Evolutionary conservation across 2,113 vertebrate genomes (phyloP).

Genomic region (Nesoenas mayeri): DNA sequence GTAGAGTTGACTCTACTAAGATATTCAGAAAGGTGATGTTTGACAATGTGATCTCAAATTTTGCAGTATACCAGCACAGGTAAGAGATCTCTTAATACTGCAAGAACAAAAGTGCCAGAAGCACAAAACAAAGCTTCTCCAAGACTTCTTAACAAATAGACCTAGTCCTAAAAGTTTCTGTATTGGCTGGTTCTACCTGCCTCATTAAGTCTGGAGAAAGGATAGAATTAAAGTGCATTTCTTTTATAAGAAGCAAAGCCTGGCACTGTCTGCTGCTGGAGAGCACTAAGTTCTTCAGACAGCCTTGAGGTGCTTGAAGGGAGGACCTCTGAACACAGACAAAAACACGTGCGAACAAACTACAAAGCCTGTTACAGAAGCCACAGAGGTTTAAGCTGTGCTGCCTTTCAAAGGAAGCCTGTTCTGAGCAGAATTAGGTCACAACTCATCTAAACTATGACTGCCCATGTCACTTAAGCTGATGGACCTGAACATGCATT

Average conservation of each 20-base stretch:
- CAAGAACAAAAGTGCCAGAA: not conserved
- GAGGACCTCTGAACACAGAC: not conserved
- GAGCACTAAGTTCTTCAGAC: not conserved
- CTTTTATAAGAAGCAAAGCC: not conserved
- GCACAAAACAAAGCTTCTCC: not conserved
- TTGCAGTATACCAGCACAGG: not conserved
- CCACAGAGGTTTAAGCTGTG: not conserved
- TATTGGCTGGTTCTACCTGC: not conserved
- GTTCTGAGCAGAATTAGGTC: not conserved
- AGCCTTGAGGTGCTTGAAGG: not conserved
- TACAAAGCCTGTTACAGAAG: not conserved
- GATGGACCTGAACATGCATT: not conserved
- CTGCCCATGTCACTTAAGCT: not conserved
- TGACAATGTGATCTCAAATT: not conserved
- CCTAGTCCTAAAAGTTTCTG: not conserved
- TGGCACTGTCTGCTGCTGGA: not conserved
- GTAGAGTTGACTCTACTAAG: not conserved
- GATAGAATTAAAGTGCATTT: not conserved
- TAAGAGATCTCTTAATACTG: not conserved
- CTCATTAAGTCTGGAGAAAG: not conserved
- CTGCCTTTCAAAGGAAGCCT: not conserved
- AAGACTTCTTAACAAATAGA: not conserved
- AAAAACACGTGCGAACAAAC: not conserved
- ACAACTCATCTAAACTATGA: not conserved
- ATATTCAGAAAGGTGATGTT: not conserved